Base-by-base conservation (phyloP, 2,797 vertebrate species). In the Hylomyscus alleni region DNA sequence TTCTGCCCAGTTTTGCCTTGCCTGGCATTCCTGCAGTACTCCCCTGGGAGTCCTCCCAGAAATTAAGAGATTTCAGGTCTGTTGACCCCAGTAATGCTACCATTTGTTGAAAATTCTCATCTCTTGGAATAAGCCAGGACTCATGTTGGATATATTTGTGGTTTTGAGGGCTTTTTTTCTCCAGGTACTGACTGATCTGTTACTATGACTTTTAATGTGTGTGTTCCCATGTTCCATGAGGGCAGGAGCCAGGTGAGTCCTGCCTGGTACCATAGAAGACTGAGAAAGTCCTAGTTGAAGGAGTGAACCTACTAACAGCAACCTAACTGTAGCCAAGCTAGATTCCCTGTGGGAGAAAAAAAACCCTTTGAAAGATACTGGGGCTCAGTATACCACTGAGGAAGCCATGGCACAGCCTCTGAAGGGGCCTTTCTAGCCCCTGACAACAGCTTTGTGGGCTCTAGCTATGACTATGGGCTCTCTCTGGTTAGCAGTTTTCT, bases 1-100 rank as follows among this genome's bases (percentile, higher is more conserved):
- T 31, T 52, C 58, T 58, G 19, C 34, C 11, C 37, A 50, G 1
- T 10, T 50, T 37, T 29, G 78, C 15, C 22, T 47, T 31, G 20
- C 37, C 56, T 37, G 0, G 0, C 8, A 56, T 14, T 40, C 62
- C 3, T 10, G 0, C 4, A n/a, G 9, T 4, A 5, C 9, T 54
- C 37, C 44, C 31, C 34, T 17, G 34, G 67, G 60, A 50, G 0
- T 1, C 0, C 13, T 12, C 1, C 19, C 6, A n/a, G 24, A 40
- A 47, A 3, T 19, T 22, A 4, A 15, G 40, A 29, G 5, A 47
- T 22, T 67, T 44, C 26, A 7, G 1, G 34, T 73, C 22, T 77
- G 26, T 67, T 83, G 11, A 37, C 83, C 31, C 44, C 83, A 86
- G 44, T 47, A 52, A 81, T 54, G 44, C 65, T n/a, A 52, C 40